phyloP scores from a whole-genome alignment of 2,797 vertebrate species.

The Kryptopterus vitreolus region DNA sequence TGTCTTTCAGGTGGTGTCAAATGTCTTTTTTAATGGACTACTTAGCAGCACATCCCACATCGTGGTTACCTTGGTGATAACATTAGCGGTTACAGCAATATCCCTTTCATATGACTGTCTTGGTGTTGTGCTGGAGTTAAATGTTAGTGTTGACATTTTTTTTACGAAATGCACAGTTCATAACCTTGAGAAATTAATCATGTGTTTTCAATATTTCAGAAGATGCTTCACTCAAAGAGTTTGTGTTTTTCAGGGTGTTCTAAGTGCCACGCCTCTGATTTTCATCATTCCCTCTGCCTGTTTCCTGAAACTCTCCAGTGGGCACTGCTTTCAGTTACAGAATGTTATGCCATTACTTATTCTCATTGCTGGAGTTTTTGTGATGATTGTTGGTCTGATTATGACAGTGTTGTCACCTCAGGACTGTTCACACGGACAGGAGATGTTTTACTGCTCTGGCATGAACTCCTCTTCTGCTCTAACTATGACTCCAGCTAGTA shows the following conservation, averaged over 20 bases:
- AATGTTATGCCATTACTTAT: slow-evolving; percentile 79
- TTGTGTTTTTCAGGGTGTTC: slow-evolving; percentile 75
- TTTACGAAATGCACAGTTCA: not conserved
- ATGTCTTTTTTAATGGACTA: slow-evolving; percentile 80
- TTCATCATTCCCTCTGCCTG: slow-evolving; percentile 93
- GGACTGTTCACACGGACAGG: slow-evolving; percentile 87
- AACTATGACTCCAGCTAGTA: slow-evolving; percentile 65
- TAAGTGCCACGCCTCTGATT: slow-evolving; percentile 91
- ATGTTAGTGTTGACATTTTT: slow-evolving; percentile 77
- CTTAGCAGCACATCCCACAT: slow-evolving; percentile 78
- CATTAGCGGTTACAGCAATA: slow-evolving; percentile 75
- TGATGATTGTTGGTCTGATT: slow-evolving; percentile 85
- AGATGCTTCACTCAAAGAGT: too few species aligned
- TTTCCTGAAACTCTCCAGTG: slow-evolving; percentile 85
- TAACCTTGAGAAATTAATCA: not conserved
- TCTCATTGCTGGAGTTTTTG: slow-evolving; percentile 77
- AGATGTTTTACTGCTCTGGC: slow-evolving; percentile 89
- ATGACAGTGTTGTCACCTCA: slow-evolving; percentile 82
- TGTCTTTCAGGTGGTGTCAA: slow-evolving; percentile 83
- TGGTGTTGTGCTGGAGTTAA: slow-evolving; percentile 89
- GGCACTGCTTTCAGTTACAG: slow-evolving; percentile 80
- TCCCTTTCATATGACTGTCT: slow-evolving; percentile 88
- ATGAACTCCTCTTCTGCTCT: slow-evolving; percentile 71
- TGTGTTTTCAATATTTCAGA: too few species aligned
- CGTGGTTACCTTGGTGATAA: slow-evolving; percentile 77